A percentile compares a stretch with the other conserved stretches of the same genome.
Conservation (phyloP, 2,113 vertebrate genomes). For the Ceratotherium simum region DNA sequence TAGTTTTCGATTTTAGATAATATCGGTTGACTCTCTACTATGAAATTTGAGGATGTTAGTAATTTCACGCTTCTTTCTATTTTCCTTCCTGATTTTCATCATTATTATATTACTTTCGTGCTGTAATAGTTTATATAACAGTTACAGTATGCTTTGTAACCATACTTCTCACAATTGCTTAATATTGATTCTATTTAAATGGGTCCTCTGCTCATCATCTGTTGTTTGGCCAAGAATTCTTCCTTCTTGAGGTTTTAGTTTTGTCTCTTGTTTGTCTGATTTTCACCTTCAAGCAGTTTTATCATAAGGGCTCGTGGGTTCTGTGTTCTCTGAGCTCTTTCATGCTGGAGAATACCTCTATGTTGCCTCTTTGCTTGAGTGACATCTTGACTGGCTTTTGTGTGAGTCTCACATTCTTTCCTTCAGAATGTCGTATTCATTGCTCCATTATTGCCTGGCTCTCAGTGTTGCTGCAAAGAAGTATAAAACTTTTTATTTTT, state of each 20-base stretch:
- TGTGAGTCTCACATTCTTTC: neutral
- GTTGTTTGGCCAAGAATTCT: neutral
- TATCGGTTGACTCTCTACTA: neutral
- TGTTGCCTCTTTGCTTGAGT: neutral
- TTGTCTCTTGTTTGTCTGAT: neutral
- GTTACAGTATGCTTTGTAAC: neutral
- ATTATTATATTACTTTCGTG: neutral
- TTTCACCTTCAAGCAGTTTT: neutral
- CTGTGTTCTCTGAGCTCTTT: neutral
- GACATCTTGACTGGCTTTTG: neutral
- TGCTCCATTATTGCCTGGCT: neutral
- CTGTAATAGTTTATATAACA: neutral
- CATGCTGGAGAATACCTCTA: neutral
- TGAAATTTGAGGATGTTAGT: neutral
- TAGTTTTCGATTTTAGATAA: neutral
- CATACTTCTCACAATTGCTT: neutral
- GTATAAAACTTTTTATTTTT: neutral
- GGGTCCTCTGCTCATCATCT: neutral
- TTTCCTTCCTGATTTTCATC: neutral
- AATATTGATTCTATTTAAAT: neutral
- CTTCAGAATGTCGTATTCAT: neutral
- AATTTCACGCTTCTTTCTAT: neutral
- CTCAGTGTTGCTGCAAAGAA: neutral
- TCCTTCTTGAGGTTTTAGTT: neutral
- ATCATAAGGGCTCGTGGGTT: neutral